Percentiles rank a stretch among this genome's conserved stretches.
Conservation (phyloP, 2,113 vertebrate species). For the Sminthopsis crassicaudata region DNA sequence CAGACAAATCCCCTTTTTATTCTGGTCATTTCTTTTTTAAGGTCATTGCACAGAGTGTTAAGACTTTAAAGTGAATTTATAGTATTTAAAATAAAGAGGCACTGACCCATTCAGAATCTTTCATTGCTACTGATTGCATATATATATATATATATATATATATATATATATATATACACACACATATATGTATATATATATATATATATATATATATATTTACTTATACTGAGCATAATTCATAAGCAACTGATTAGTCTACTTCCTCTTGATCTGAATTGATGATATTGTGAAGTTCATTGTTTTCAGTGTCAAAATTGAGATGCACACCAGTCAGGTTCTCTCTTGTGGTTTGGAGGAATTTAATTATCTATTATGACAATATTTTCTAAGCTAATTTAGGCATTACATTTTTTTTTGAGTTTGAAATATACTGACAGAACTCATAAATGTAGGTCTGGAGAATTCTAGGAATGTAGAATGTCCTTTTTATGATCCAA, state of each 20-base stretch:
- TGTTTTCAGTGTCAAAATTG: slow-evolving; percentile 11
- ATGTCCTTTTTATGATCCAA: neutral
- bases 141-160: neutral
- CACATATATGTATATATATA: neutral
- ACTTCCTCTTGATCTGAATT: neutral
- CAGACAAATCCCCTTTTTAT: neutral
- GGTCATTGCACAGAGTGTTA: neutral
- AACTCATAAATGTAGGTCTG: neutral
- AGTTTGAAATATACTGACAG: neutral
- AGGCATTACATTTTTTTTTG: neutral
- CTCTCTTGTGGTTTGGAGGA: slow-evolving; percentile 42
- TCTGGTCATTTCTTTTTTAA: neutral
- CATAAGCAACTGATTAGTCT: neutral
- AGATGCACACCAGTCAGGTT: neutral
- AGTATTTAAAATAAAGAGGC: neutral
- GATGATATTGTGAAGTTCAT: neutral
- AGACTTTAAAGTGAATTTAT: neutral
- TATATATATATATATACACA: no score
- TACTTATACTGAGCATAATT: neutral
- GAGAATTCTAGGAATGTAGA: neutral
- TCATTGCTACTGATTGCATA: neutral
- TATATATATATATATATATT: no score
- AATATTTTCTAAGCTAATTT: neutral
- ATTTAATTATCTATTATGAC: slow-evolving; percentile 25
- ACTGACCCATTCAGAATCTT: neutral